These are phyloP conservation scores for Triplophysa siluroides DNA, from an alignment of 2,113 vertebrate species.

Conservation along the genomic window DNA sequence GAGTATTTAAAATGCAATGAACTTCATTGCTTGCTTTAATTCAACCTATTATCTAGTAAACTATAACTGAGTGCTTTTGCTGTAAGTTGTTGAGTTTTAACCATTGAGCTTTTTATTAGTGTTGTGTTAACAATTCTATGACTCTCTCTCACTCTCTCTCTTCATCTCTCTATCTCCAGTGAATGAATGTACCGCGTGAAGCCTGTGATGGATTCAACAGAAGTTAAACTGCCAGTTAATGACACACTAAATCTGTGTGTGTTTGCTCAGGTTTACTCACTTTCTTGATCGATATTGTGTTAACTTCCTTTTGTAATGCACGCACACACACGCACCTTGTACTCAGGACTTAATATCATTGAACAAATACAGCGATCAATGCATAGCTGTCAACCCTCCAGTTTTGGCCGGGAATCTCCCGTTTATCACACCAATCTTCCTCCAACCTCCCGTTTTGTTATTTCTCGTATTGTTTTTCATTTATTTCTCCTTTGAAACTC, in stretches of 20 bases:
- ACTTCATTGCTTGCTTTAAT: neutral
- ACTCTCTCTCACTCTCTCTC: constrained; percentile 16
- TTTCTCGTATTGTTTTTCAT: too few relatives aligned
- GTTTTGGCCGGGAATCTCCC: too few relatives aligned
- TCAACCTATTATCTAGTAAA: constrained; percentile 9
- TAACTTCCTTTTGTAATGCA: neutral
- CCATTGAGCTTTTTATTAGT: constrained; percentile 12
- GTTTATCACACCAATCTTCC: too few relatives aligned
- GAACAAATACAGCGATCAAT: too few relatives aligned
- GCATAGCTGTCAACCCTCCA: too few relatives aligned
- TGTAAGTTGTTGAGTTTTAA: neutral
- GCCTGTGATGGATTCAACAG: neutral
- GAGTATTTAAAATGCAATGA: constrained; percentile 34
- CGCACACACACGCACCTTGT: neutral
- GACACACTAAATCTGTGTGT: neutral
- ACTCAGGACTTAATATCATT: too few relatives aligned
- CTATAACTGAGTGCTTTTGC: neutral
- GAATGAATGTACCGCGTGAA: neutral
- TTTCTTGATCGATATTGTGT: neutral
- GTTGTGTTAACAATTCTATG: neutral
- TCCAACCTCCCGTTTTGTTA: too few relatives aligned
- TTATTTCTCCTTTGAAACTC: too few relatives aligned
- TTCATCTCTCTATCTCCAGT: neutral
- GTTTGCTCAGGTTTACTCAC: neutral
- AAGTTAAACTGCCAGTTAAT: neutral